Evolutionary conservation across 2,888 invertebrate genomes (phyloP), one percentile per base, ranked within the genome.

Genomic region (Xestia xanthographa): DNA sequence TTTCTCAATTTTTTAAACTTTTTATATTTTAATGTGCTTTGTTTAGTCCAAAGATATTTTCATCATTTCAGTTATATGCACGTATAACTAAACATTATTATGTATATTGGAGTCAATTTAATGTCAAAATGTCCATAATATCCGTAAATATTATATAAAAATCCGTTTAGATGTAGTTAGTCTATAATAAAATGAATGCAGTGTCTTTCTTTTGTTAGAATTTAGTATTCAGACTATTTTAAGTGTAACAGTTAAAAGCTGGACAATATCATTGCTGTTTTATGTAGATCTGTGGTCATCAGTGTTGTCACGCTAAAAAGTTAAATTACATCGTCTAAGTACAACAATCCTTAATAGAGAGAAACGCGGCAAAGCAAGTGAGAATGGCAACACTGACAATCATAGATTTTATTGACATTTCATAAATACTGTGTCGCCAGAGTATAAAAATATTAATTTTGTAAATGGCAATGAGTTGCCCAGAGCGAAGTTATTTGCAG

Each of bases 11-110:
- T 78, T 74, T 75, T 77, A 68, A 65, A 72, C 74, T 77, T 84
- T 84, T 86, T 88, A 77, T 82, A 69, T 86, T 86, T 87, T 86
- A 85, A 85, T 89, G 89, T 92, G 88, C 88, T 92, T 91, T 77
- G 84, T 91, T 86, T 88, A 80, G 87, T 91, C 93, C 93, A 93
- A 93, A 93, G 93, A 93, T 90, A 85, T 89, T 87, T 85, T 86
- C 84, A 85, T 82, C 65, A 66, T 82, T 85, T 82, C 84, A 76
- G 89, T 91, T 92, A 90, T 91, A 90, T 87, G 53, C 81, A 48
- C 26, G 86, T 90, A 90, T 91, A 92, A 86, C 88, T 63, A 67
- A 75, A 81, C 69, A 78, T 75, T 80, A 80, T n/a, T 80, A 75
- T 82, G 81, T 87, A 85, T 86, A 88, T 65, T 84, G 80, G 80